These are phyloP conservation scores for Microchrysa polita DNA, from an alignment of 2,888 invertebrate species.

Conservation along the genomic window DNA sequence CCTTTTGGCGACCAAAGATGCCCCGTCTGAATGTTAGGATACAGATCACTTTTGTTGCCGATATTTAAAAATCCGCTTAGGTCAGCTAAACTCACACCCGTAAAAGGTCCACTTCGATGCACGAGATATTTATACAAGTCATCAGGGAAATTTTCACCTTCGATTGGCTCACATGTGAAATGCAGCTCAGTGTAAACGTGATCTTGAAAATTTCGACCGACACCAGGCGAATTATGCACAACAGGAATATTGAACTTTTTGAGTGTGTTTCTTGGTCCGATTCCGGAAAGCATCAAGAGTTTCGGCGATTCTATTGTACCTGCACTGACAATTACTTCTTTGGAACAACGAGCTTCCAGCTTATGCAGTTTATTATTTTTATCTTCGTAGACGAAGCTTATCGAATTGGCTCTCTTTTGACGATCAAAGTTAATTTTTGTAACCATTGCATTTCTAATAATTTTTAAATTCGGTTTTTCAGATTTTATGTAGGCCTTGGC, in stretches of 20 bases:
- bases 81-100: slow-evolving; percentile 56
- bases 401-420: slow-evolving; percentile 21
- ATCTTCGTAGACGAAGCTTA: slow-evolving; percentile 46
- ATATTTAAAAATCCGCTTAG: slow-evolving; percentile 66
- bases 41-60: slow-evolving; percentile 55
- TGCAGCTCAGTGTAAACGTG: slow-evolving; percentile 71
- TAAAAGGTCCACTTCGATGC: slow-evolving; percentile 54
- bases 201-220: slow-evolving; percentile 82
- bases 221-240: slow-evolving; percentile 59
- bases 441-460: slow-evolving; percentile 54
- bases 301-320: slow-evolving; percentile 56
- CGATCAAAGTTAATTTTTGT: slow-evolving; percentile 47
- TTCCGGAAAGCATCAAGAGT: slow-evolving; percentile 56
- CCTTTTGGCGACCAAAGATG: slow-evolving; percentile 60
- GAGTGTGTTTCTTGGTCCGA: slow-evolving; percentile 54
- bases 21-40: slow-evolving; percentile 67
- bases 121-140: slow-evolving; percentile 24
- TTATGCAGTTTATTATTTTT: slow-evolving; percentile 32
- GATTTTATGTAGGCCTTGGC: slow-evolving; percentile 75
- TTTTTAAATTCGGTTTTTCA: slow-evolving; percentile 54
- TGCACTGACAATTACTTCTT: slow-evolving; percentile 56
- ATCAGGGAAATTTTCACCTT: slow-evolving; percentile 47
- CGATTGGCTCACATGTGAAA: slow-evolving; percentile 50
- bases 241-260: slow-evolving; percentile 51
- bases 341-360: slow-evolving; percentile 49